A percentile compares a stretch with the other conserved stretches of the same genome.
These are phyloP conservation scores for Macrobrachium rosenbergii DNA, from an alignment of 1,140 invertebrate genomes.

Conservation along the genomic window DNA sequence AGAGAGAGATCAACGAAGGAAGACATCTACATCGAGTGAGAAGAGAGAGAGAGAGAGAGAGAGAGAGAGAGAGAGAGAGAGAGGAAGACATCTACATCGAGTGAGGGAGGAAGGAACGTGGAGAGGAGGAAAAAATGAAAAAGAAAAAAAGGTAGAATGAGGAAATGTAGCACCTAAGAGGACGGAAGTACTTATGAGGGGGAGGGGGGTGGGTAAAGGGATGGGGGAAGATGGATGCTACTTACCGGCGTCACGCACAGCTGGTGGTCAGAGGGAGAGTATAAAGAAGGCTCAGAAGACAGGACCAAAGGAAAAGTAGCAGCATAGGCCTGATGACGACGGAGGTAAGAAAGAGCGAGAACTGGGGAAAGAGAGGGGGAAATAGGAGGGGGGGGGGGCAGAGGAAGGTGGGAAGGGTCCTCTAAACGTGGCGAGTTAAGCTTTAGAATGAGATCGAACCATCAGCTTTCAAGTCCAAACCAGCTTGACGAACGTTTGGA, in stretches of 20 bases:
- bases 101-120: neutral
- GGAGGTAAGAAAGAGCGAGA: neutral
- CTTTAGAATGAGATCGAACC: too few species aligned
- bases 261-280: too few species aligned
- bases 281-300: too few species aligned
- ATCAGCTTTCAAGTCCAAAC: too few species aligned
- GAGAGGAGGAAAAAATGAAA: constrained; percentile 1
- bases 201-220: too few species aligned
- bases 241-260: too few species aligned
- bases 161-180: neutral
- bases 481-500: neutral
- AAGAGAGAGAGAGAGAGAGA: neutral
- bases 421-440: too few species aligned
- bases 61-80: too few species aligned
- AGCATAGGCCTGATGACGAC: neutral
- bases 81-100: neutral
- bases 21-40: neutral
- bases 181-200: neutral
- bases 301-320: neutral
- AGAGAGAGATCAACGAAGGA: neutral
- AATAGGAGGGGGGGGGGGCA: neutral
- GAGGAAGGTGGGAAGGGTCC: neutral
- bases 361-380: neutral
- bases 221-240: too few species aligned
- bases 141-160: constrained; percentile 14